Evolutionary conservation across 2,797 vertebrate species (phyloP), one percentile per base, ranked within the genome.

Genomic region (Mormyrops attenuatus): DNA sequence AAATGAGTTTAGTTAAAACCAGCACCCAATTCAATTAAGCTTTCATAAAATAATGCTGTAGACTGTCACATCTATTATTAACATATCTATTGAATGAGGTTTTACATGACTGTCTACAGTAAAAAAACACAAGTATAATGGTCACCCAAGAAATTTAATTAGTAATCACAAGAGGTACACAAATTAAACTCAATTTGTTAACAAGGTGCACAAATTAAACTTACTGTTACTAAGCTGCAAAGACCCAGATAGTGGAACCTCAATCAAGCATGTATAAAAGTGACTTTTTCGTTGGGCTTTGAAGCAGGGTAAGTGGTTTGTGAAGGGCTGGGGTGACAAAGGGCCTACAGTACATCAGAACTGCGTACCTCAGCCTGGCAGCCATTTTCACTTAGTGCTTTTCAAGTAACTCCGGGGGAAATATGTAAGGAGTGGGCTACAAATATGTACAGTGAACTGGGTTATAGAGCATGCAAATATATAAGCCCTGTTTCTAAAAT

Each of bases 11-110:
- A 53, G 22, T 55, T 87, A 53, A 53, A 57, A 57, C 85, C 49
- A 55, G 30, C 30, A 55, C 13, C 7, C 17, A 5, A 20, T 5
- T 57, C 34, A 38, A 60, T 57, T 87, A 53, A 34, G 85, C 50
- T 85, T 85, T 85, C 73, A n/a, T 44, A 80, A 80, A 44, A 44
- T 41, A 80, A 44, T 80, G 82, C 44, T 85, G 20, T n/a, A 44
- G 38, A 80, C 73, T 80, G 17, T 80, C 38, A 80, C 38, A 77
- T 77, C 69, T 77, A 77, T 77, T 77, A 77, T 77, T 77, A 77
- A 77, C 30, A 44, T 20, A 44, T 41, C 15, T 41, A 7, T 41
- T 80, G 15, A 80, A 80, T 44, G 38, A 80, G 2, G 38, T 44
- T 80, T 80, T 80, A 44, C 73, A 44, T 80, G 13, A 41, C 34